Evolutionary conservation across 2,797 vertebrate species (phyloP).

Genomic region (Xenopus petersii): DNA sequence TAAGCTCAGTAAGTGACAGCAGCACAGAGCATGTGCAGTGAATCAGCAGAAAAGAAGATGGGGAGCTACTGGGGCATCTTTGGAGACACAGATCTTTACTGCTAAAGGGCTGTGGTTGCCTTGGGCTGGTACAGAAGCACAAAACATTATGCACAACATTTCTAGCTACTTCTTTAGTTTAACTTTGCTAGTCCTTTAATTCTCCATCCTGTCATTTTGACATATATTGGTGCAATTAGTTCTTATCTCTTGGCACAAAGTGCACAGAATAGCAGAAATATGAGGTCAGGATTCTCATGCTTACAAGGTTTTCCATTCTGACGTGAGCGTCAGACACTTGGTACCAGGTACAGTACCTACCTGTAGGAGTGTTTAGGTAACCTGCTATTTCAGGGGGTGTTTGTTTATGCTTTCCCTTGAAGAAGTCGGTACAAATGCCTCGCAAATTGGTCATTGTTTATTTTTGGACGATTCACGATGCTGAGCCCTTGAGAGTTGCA

Average conservation of each 20-base stretch:
- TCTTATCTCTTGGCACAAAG: constrained; percentile 28
- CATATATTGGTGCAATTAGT: constrained; percentile 2
- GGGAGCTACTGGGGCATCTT: too few species aligned
- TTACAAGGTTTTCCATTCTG: constrained; percentile 6
- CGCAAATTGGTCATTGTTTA: neutral
- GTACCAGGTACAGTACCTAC: constrained; percentile 8
- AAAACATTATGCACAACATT: too few species aligned
- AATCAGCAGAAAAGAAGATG: too few species aligned
- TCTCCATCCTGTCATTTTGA: constrained; percentile 6
- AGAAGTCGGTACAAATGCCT: neutral
- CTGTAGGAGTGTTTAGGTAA: neutral
- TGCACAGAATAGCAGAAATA: neutral
- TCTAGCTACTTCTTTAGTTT: too few species aligned
- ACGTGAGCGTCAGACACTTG: neutral
- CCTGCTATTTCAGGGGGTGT: neutral
- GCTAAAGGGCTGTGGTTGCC: too few species aligned
- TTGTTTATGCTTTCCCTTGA: neutral
- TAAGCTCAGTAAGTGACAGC: too few species aligned
- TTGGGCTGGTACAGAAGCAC: too few species aligned
- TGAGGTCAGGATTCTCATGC: neutral
- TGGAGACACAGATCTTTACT: too few species aligned
- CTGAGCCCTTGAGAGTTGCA: too few species aligned
- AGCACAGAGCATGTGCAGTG: too few species aligned
- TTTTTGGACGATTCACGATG: neutral
- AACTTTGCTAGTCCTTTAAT: neutral